Conservation (phyloP, 2,113 vertebrate genomes). For the Seriola quinqueradiata region DNA sequence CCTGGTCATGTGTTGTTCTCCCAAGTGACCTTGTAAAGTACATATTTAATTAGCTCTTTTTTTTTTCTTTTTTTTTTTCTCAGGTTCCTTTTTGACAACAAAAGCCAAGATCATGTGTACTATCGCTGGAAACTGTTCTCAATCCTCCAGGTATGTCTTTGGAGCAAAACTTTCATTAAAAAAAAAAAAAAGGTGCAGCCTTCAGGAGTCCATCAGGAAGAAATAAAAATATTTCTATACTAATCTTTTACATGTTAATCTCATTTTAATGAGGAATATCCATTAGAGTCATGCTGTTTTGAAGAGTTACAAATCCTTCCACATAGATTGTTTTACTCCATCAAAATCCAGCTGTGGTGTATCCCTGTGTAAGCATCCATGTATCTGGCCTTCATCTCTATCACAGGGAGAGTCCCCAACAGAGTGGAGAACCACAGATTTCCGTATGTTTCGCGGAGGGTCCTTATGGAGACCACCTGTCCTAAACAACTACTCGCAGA, state of each 20-base stretch:
- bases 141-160: slow-evolving; percentile 84
- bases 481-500: slow-evolving; percentile 83
- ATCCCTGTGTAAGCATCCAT: not conserved
- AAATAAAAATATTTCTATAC: not conserved
- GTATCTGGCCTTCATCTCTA: not conserved
- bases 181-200: not conserved
- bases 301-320: not conserved
- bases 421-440: slow-evolving; percentile 84
- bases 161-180: not conserved
- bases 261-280: not conserved
- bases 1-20: not conserved
- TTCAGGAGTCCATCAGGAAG: not conserved
- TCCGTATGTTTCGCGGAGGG: slow-evolving; percentile 86
- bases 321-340: not conserved
- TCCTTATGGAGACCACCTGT: slow-evolving; percentile 86
- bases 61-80: slow-evolving; percentile 9
- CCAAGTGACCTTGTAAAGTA: not conserved
- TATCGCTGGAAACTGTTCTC: slow-evolving; percentile 88
- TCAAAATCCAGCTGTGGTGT: not conserved
- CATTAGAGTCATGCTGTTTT: not conserved
- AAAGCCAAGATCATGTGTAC: slow-evolving; percentile 88
- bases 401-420: slow-evolving; percentile 83
- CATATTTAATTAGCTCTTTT: not conserved
- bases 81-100: slow-evolving; percentile 89
- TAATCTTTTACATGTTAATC: not conserved